Conservation (phyloP, 2,888 invertebrate species). For the Therioaphis trifolii region DNA sequence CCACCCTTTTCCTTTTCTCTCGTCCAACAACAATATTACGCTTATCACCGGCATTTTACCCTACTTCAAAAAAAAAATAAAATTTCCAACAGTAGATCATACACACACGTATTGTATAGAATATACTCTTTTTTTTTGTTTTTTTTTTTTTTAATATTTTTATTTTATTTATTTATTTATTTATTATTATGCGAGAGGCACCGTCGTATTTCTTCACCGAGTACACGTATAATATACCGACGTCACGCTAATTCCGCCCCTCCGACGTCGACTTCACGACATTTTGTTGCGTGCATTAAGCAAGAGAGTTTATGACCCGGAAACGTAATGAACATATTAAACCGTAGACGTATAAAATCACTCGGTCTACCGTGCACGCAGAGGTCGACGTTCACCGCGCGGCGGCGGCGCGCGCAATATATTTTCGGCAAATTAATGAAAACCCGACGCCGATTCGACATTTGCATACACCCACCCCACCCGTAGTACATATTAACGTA, state of each 20-base stretch:
- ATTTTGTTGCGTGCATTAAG: conserved; percentile 19
- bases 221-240: no score
- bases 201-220: conserved; percentile 23
- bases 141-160: conserved; percentile 20
- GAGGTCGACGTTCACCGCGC: conserved; percentile 26
- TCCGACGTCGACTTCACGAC: conserved; percentile 6
- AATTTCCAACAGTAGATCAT: conserved; percentile 20
- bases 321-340: conserved; percentile 44
- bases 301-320: conserved; percentile 56
- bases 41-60: conserved; percentile 23
- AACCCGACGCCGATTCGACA: not conserved
- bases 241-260: conserved; percentile 31
- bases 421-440: not conserved
- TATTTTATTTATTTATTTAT: no score
- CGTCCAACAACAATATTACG: not conserved
- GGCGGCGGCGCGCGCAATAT: no score
- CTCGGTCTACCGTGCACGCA: conserved; percentile 37
- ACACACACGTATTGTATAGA: conserved; percentile 4
- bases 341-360: conserved; percentile 57
- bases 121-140: no score
- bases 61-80: not conserved
- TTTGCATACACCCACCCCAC: no score
- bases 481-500: no score
- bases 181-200: conserved; percentile 15
- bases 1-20: no score